Base-by-base conservation (phyloP, 1,140 invertebrate species). In the Danaus melanippus region DNA sequence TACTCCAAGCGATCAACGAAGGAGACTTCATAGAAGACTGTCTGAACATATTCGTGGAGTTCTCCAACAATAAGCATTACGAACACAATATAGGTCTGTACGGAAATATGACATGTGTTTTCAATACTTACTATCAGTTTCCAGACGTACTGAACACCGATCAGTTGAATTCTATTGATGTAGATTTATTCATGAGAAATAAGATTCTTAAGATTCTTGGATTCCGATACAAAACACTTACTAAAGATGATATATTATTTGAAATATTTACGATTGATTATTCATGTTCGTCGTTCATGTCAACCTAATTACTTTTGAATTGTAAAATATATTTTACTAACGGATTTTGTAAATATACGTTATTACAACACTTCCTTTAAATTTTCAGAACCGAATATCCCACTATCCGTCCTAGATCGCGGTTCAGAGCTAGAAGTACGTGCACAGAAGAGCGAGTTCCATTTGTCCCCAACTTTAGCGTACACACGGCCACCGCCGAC, bases 311-410 rank as follows among this genome's bases (percentile, higher is more conserved):
- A 32, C 21, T 32, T 32, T 7, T 7, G 21, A 32, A 32, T 7
- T 8, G 21, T 32, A 7, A 32, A 32, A 5, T 32, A 32, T 32
- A 32, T 32, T 32, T 32, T 32, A 32, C 21, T 4, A 32, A 8
- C 21, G 21, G 21, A 32, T 32, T 3, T 32, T 32, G 21, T 32
- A 32, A 2, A 0, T 32, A 32, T 32, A 32, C 6, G 21, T 32
- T 32, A n/a, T 56, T 39, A 32, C 41, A 39, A 41, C 1, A 10
- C n/a, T 1, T 52, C 32, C 46, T 47, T 53, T 53, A n/a, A 49
- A 9, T 50, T 75, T 79, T 42, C 61, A 86, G 83, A 83, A 46
- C 74, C 74, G 9, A 86, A 84, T 52, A 57, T 86, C 10, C 77
- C 80, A 1, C 10, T 79, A n/a, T 68, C 74, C 0, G 9, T 83